Evolutionary conservation across 2,797 vertebrate species (phyloP).

Genomic region (Manis crassicaudata): DNA sequence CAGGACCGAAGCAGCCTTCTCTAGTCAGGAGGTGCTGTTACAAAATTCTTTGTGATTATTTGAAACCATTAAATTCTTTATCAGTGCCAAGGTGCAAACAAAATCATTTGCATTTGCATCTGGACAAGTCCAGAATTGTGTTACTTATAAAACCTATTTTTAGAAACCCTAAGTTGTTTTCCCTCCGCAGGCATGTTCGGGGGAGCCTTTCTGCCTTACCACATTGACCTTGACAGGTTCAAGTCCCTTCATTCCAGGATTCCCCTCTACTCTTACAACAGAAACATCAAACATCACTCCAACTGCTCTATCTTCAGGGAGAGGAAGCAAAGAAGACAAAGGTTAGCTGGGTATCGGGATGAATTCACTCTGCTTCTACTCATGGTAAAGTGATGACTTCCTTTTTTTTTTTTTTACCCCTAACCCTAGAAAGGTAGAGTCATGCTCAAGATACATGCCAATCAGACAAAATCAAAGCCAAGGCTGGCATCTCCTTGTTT

Average conservation of each 20-base stretch:
- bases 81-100: background rate
- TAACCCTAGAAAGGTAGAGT: background rate
- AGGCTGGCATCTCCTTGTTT: background rate
- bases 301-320: constrained; percentile 56
- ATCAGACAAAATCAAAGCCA: background rate
- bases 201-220: constrained; percentile 35
- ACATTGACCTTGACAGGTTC: constrained; percentile 18
- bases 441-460: background rate
- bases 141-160: constrained; percentile 60
- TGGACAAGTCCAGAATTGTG: background rate
- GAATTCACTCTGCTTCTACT: constrained; percentile 25
- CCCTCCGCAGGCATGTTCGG: constrained; percentile 34
- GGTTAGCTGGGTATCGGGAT: constrained; percentile 57
- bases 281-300: constrained; percentile 60
- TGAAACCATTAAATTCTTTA: constrained; percentile 5
- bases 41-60: background rate
- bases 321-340: constrained; percentile 18
- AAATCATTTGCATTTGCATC: constrained; percentile 53
- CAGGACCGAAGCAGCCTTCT: background rate
- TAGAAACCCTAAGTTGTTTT: constrained; percentile 55
- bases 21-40: background rate
- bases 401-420: background rate
- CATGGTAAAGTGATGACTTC: background rate
- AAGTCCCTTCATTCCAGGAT: background rate
- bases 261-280: background rate